A percentile compares a stretch with the other conserved stretches of the same genome.
Conservation (phyloP, 2,113 vertebrate genomes). For the Seriola dumerili region DNA sequence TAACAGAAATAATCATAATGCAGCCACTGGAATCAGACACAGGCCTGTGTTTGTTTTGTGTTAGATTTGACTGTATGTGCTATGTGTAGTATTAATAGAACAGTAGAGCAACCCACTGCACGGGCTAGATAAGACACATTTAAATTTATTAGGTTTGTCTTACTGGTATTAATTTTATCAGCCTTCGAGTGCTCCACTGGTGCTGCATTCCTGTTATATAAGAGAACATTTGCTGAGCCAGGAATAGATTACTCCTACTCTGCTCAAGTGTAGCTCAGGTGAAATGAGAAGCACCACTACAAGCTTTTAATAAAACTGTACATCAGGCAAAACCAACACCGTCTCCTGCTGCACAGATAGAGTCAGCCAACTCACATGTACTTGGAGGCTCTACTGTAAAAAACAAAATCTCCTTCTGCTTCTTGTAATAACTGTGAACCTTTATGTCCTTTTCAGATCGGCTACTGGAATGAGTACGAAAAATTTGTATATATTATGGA, state of each 20-base stretch:
- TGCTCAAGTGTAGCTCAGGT: slow-evolving; percentile 69
- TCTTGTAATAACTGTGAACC: slow-evolving; percentile 63
- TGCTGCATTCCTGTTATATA: slow-evolving; percentile 75
- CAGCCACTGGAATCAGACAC: slow-evolving; percentile 45
- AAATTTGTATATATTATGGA: slow-evolving; percentile 95
- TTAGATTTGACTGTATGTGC: slow-evolving; percentile 11
- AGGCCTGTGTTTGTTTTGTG: slow-evolving; percentile 45
- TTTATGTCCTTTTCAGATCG: slow-evolving; percentile 90
- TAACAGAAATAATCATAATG: slow-evolving; percentile 49
- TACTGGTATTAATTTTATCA: slow-evolving; percentile 58
- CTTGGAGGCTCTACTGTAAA: slow-evolving; percentile 49
- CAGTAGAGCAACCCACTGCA: slow-evolving; percentile 34
- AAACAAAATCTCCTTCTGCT: slow-evolving; percentile 27
- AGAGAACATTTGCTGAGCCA: slow-evolving; percentile 70
- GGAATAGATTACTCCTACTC: slow-evolving; percentile 78
- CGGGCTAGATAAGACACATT: slow-evolving; percentile 46
- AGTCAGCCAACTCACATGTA: slow-evolving; percentile 34
- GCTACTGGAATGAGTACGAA: slow-evolving; percentile 99
- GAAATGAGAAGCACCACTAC: slow-evolving; percentile 62
- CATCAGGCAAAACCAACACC: slow-evolving; percentile 34
- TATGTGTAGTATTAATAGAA: slow-evolving; percentile 55
- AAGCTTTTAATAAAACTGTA: slow-evolving; percentile 59
- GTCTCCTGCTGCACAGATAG: slow-evolving; percentile 36
- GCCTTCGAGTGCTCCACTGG: slow-evolving; percentile 36
- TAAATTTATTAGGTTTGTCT: slow-evolving; percentile 53